A percentile compares a stretch with the other conserved stretches of the same genome.
Conservation (phyloP, 2,113 vertebrate species). For the Rhodinocichla rosea region DNA sequence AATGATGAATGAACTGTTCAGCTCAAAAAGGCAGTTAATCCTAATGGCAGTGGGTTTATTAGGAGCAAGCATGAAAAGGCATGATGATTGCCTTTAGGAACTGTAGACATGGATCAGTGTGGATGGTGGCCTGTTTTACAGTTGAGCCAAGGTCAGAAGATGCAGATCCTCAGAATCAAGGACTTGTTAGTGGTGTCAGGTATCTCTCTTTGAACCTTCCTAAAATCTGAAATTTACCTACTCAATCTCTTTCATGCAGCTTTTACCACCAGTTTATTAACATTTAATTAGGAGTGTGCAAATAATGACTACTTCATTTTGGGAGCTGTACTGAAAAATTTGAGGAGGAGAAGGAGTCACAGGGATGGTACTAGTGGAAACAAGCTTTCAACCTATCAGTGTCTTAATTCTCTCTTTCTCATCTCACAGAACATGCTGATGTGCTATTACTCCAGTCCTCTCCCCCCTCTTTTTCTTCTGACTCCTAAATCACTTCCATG, state of each 20-base stretch:
- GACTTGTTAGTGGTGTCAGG: not conserved
- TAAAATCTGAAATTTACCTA: not conserved
- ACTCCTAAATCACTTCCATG: not conserved
- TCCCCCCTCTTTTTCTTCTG: not conserved
- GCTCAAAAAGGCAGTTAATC: not conserved
- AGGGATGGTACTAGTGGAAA: not conserved
- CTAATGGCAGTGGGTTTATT: not conserved
- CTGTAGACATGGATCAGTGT: not conserved
- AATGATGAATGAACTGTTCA: not conserved
- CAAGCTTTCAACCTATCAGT: not conserved
- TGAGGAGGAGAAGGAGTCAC: rapidly evolving
- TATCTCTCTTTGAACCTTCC: not conserved
- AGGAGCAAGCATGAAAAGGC: not conserved
- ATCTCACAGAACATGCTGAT: not conserved
- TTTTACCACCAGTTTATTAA: not conserved
- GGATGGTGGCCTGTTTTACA: not conserved
- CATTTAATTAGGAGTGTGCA: not conserved
- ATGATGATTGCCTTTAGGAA: not conserved
- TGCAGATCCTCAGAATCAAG: not conserved
- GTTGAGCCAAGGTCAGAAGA: not conserved
- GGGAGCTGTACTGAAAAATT: not conserved
- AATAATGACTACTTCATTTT: not conserved
- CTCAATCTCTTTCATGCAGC: not conserved
- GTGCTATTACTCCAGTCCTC: not conserved
- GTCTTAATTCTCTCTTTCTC: not conserved